phyloP scores from a whole-genome alignment of 2,888 invertebrate species.

The Resseliella maxima region DNA sequence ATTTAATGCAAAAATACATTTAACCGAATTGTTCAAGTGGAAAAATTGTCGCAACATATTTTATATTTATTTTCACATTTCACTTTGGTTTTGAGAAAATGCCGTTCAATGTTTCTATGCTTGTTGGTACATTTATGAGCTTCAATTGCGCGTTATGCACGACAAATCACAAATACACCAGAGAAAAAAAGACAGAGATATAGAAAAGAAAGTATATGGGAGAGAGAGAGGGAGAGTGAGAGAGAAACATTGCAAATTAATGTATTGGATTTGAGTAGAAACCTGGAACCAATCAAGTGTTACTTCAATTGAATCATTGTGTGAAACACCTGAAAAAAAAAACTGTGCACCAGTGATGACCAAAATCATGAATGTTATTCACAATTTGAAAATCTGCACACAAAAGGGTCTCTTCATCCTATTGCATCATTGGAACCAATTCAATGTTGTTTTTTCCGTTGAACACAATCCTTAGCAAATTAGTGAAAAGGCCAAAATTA shows the following conservation, averaged over 20 bases:
- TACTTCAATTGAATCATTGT: neutral
- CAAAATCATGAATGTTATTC: neutral
- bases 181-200: neutral
- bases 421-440: neutral
- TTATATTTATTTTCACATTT: slow-evolving; percentile 23
- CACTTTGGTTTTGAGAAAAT: neutral
- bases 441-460: neutral
- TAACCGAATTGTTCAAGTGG: slow-evolving; percentile 32
- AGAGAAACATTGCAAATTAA: neutral
- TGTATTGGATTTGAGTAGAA: neutral
- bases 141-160: neutral
- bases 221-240: too few species aligned
- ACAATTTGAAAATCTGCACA: neutral
- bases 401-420: neutral
- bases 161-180: neutral
- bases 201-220: neutral
- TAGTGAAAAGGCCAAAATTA: neutral
- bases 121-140: neutral
- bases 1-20: neutral
- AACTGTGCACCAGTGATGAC: neutral
- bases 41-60: slow-evolving; percentile 43
- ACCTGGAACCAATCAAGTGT: neutral
- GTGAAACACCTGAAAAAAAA: neutral
- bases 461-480: neutral
- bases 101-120: neutral